phyloP scores from a whole-genome alignment of 2,888 invertebrate genomes.

The Drosophila pseudotalamancana region DNA sequence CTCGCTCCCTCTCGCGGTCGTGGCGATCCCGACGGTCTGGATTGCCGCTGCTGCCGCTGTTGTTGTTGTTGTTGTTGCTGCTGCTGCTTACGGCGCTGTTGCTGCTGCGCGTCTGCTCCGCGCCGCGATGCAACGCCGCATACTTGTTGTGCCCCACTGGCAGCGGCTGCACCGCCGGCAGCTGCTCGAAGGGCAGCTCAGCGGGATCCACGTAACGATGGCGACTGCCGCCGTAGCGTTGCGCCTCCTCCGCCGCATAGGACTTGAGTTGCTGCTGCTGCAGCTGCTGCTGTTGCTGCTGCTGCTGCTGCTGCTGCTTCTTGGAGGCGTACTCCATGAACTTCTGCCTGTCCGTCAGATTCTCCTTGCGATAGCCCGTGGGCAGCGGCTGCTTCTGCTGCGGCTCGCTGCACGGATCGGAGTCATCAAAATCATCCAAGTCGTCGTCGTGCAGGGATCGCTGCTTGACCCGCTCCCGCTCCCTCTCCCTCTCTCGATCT shows the following conservation, averaged over 20 bases:
- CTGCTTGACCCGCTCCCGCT: constrained; percentile 51
- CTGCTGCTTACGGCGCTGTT: constrained; percentile 17
- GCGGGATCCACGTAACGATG: constrained; percentile 83
- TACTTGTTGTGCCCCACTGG: constrained; percentile 70
- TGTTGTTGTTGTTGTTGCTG: constrained; percentile 30
- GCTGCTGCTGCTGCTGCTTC: constrained; percentile 77
- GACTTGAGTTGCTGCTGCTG: constrained; percentile 76
- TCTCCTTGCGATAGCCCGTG: constrained; percentile 80
- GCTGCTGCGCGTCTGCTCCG: constrained; percentile 27
- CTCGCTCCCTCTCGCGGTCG: constrained; percentile 52
- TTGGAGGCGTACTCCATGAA: constrained; percentile 82
- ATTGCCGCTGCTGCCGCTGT: constrained; percentile 20
- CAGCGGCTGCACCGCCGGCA: constrained; percentile 47
- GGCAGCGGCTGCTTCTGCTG: constrained; percentile 30
- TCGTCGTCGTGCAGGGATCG: constrained; percentile 62
- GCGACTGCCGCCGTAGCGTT: constrained; percentile 80
- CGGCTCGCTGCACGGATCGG: constrained; percentile 73
- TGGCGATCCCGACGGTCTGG: constrained; percentile 55
- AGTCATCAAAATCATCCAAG: constrained; percentile 78
- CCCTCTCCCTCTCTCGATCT: constrained; percentile 46
- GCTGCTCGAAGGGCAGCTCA: constrained; percentile 80
- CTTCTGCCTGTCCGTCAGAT: constrained; percentile 84
- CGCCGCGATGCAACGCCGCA: constrained; percentile 69
- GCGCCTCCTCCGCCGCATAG: constrained; percentile 77
- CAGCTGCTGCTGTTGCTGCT: no score